phyloP scores from a whole-genome alignment of 1,140 invertebrate genomes.

The Drosophila funebris region DNA sequence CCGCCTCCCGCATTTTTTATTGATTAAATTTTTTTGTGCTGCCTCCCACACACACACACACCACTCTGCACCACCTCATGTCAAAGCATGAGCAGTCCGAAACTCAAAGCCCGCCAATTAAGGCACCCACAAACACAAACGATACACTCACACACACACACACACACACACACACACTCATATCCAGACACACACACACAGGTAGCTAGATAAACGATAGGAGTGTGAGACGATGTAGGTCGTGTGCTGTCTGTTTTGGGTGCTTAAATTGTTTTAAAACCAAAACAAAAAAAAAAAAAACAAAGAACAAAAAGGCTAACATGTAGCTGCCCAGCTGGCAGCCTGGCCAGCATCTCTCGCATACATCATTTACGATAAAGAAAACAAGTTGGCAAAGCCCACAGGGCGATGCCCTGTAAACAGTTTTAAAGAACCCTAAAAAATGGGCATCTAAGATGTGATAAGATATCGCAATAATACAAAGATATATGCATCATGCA shows the following conservation, averaged over 20 bases:
- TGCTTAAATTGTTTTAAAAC: constrained; percentile 39
- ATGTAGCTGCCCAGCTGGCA: background rate
- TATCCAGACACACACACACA: background rate
- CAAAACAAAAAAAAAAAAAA: constrained; percentile 16
- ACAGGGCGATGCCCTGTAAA: background rate
- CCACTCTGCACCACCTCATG: background rate
- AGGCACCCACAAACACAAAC: constrained; percentile 21
- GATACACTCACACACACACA: constrained; percentile 6
- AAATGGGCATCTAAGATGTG: no score
- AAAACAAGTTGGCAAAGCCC: background rate
- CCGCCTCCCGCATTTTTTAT: constrained; percentile 31
- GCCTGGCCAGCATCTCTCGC: background rate
- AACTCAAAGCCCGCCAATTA: constrained; percentile 36
- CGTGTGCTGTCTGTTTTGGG: constrained; percentile 6
- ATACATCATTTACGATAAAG: background rate
- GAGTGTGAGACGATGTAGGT: constrained; percentile 3
- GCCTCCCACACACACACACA: constrained; percentile 1
- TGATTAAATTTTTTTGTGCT: constrained; percentile 36
- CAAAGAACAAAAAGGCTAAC: background rate
- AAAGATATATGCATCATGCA: no score
- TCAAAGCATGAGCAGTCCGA: constrained; percentile 14
- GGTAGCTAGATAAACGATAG: constrained; percentile 13
- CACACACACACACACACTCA: background rate
- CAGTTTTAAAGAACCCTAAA: no score
- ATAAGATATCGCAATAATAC: no score